Conservation (phyloP, 2,888 invertebrate genomes). For the Tuberolachnus salignus region DNA sequence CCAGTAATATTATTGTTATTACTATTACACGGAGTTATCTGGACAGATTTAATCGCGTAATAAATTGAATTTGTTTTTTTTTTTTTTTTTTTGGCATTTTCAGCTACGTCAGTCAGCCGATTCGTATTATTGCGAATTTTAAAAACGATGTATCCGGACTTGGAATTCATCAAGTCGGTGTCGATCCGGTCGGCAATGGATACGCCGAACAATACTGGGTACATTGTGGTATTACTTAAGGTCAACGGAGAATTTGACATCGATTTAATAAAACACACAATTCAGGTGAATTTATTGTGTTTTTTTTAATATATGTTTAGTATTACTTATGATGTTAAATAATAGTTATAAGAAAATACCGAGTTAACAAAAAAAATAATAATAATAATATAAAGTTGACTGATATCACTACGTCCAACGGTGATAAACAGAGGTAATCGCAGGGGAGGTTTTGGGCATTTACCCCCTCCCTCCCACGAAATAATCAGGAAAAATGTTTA, state of each 20-base stretch:
- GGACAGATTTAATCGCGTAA: too few relatives aligned
- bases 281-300: conserved; percentile 50
- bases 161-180: conserved; percentile 69
- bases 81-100: conserved; percentile 3
- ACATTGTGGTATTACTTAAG: conserved; percentile 73
- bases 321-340: too few relatives aligned
- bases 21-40: too few relatives aligned
- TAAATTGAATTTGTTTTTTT: too few relatives aligned
- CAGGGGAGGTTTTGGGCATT: too few relatives aligned
- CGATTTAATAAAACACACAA: conserved; percentile 58
- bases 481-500: too few relatives aligned
- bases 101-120: conserved; percentile 55
- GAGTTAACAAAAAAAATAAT: neutral
- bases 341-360: neutral
- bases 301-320: neutral
- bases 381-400: neutral
- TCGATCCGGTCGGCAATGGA: conserved; percentile 74
- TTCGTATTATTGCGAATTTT: conserved; percentile 66
- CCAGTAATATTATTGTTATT: too few relatives aligned
- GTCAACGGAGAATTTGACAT: conserved; percentile 66
- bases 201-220: conserved; percentile 75
- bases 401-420: too few relatives aligned
- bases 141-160: conserved; percentile 67
- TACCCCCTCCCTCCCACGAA: too few relatives aligned
- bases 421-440: too few relatives aligned